phyloP scores from a whole-genome alignment of 1,140 invertebrate species.

The Lycorma delicatula region DNA sequence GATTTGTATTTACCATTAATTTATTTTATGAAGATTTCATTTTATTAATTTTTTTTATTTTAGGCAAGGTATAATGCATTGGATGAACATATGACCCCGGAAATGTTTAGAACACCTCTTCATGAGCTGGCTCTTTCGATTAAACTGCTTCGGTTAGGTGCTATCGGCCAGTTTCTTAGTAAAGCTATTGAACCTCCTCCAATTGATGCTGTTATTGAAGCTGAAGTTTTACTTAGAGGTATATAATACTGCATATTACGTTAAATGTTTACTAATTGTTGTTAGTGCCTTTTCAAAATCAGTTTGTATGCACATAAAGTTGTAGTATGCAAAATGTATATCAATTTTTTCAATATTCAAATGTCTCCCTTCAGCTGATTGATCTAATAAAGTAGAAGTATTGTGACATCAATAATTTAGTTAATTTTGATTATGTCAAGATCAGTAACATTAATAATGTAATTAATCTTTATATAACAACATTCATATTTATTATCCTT shows the following conservation, averaged over 20 bases:
- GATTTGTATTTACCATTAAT: background rate
- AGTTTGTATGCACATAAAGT: background rate
- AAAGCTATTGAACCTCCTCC: conserved; percentile 92
- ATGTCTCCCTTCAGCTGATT: background rate
- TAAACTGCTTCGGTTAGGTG: conserved; percentile 79
- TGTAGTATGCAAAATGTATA: background rate
- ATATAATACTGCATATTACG: background rate
- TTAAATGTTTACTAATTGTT: background rate
- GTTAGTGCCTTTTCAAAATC: background rate
- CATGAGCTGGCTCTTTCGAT: conserved; percentile 82
- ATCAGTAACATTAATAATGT: no score
- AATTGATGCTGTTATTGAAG: conserved; percentile 87
- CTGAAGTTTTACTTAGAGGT: conserved; percentile 59
- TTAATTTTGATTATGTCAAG: no score
- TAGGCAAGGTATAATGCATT: conserved; percentile 59
- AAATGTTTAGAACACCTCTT: conserved; percentile 91
- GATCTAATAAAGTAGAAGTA: background rate
- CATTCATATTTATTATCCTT: no score
- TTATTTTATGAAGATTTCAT: background rate
- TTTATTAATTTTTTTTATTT: background rate
- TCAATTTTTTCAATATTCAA: background rate
- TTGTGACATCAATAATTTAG: no score
- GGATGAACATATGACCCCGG: conserved; percentile 87
- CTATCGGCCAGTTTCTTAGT: conserved; percentile 83
- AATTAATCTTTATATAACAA: no score